Conservation (phyloP, 2,113 vertebrate genomes). For the Elgaria multicarinata region DNA sequence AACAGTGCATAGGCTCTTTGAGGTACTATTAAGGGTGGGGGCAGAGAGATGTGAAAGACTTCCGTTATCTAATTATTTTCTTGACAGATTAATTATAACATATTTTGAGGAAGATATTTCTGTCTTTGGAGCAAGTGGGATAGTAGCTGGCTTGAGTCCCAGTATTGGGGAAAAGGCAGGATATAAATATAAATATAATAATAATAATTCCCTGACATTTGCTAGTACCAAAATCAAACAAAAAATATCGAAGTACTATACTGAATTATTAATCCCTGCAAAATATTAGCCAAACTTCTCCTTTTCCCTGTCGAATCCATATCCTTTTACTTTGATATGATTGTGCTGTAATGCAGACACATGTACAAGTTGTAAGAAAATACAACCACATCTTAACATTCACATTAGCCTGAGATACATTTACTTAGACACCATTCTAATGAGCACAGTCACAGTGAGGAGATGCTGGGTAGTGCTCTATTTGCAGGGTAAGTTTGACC, state of each 20-base stretch:
- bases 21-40: not conserved
- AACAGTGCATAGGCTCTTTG: not conserved
- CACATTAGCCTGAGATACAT: not conserved
- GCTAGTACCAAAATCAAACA: not conserved
- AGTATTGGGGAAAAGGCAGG: too few relatives aligned
- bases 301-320: too few relatives aligned
- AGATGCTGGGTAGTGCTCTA: not conserved
- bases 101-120: not conserved
- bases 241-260: not conserved
- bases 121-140: not conserved
- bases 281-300: not conserved
- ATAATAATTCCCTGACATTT: not conserved
- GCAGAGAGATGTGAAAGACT: not conserved
- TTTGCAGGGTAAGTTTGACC: not conserved
- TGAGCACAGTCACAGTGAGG: not conserved
- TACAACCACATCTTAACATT: not conserved
- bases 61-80: slow-evolving; percentile 1
- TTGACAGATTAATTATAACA: not conserved
- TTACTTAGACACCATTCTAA: not conserved
- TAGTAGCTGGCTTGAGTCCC: too few relatives aligned
- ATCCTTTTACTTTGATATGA: not conserved
- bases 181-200: too few relatives aligned
- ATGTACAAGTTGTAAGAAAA: not conserved
- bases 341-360: not conserved
- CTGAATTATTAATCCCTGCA: not conserved